Percentiles rank a stretch among this genome's conserved stretches.
Conservation (phyloP, 1,140 invertebrate species). For the Hypothenemus hampei region DNA sequence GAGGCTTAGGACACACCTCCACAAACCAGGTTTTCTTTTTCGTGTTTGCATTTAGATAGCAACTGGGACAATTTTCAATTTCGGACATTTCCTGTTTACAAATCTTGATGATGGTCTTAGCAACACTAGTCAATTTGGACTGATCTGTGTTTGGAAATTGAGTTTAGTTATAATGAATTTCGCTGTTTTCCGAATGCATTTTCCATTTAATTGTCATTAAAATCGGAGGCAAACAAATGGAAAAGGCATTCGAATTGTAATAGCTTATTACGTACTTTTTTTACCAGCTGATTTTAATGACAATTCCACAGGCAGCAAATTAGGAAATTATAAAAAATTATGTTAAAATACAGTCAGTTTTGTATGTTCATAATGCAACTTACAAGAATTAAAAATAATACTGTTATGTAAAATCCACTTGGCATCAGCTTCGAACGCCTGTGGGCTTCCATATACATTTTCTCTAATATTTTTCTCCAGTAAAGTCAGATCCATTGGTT, state of each 20-base stretch:
- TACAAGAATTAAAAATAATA: constrained; percentile 83
- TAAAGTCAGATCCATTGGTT: constrained; percentile 76
- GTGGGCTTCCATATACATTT: constrained; percentile 80
- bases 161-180: no score
- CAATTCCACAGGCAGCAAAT: constrained; percentile 25
- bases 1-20: constrained; percentile 82
- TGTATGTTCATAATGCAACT: constrained; percentile 40
- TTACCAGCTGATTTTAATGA: constrained; percentile 26
- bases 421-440: constrained; percentile 81
- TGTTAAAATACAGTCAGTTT: background rate
- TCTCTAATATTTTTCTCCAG: constrained; percentile 73
- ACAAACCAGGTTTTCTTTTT: constrained; percentile 81
- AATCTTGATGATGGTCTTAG: constrained; percentile 74
- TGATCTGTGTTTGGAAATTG: constrained; percentile 64
- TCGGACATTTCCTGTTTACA: constrained; percentile 83
- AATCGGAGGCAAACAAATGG: constrained; percentile 11
- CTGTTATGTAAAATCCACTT: constrained; percentile 93
- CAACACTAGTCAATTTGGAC: constrained; percentile 69
- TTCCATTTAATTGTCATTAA: constrained; percentile 19
- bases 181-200: constrained; percentile 12
- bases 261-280: constrained; percentile 19
- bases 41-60: constrained; percentile 82
- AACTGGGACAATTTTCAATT: constrained; percentile 91
- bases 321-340: constrained; percentile 5
- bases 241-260: constrained; percentile 11